Conservation (phyloP, 2,113 vertebrate genomes). For the Nycticorax nycticorax region DNA sequence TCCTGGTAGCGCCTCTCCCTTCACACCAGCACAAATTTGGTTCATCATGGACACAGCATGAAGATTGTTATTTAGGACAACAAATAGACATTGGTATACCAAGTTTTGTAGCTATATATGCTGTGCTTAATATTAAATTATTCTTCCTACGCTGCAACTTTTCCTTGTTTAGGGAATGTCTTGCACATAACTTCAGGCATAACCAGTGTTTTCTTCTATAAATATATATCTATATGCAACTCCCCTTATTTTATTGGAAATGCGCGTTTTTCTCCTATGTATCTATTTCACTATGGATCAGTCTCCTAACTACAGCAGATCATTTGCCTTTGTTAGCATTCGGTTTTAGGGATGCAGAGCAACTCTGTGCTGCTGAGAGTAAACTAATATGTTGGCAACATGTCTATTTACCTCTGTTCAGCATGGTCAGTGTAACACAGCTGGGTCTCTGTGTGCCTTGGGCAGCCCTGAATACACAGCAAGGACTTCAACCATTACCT, state of each 20-base stretch:
- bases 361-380: not conserved
- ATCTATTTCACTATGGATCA: not conserved
- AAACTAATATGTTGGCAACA: accelerated
- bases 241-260: not conserved
- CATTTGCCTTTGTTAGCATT: not conserved
- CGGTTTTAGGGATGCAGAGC: not conserved
- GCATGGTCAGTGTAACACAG: accelerated
- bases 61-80: not conserved
- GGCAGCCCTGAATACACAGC: not conserved
- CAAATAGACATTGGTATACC: not conserved
- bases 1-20: not conserved
- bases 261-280: not conserved
- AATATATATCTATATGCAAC: not conserved
- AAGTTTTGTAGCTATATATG: not conserved
- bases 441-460: not conserved
- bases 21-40: not conserved
- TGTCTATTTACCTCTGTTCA: not conserved
- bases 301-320: not conserved
- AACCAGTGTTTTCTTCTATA: not conserved
- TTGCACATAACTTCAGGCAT: not conserved
- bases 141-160: not conserved
- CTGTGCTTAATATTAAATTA: not conserved
- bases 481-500: not conserved
- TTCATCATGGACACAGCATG: not conserved
- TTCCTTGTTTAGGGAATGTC: not conserved